phyloP scores from a whole-genome alignment of 2,888 invertebrate species.

The Rugalucina vietnamica region DNA sequence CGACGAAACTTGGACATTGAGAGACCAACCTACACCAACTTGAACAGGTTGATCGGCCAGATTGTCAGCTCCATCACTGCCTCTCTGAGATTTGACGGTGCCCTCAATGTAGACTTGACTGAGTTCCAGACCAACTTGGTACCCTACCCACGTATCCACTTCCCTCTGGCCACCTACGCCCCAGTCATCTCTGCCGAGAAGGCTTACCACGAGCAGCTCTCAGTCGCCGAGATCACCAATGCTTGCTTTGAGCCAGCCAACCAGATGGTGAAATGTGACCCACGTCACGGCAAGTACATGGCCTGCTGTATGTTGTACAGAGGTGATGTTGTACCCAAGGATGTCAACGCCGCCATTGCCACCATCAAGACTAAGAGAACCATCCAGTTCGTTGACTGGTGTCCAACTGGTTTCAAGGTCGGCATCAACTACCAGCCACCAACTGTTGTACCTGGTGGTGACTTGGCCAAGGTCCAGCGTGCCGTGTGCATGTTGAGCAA shows the following conservation, averaged over 20 bases:
- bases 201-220: conserved; percentile 94
- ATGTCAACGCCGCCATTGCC: conserved; percentile 81
- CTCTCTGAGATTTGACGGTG: conserved; percentile 87
- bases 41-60: conserved; percentile 94
- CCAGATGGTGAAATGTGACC: conserved; percentile 83
- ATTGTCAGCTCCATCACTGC: conserved; percentile 49
- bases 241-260: conserved; percentile 79
- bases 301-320: conserved; percentile 84
- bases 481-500: conserved; percentile 91
- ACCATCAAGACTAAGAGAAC: conserved; percentile 81
- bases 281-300: conserved; percentile 84
- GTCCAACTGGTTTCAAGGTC: conserved; percentile 84
- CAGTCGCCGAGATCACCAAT: conserved; percentile 79
- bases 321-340: conserved; percentile 82
- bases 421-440: conserved; percentile 95
- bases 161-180: conserved; percentile 93
- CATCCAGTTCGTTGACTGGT: conserved; percentile 82
- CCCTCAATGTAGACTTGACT: conserved; percentile 85
- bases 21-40: conserved; percentile 93
- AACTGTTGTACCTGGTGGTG: conserved; percentile 86
- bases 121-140: conserved; percentile 85
- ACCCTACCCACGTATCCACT: conserved; percentile 88
- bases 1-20: conserved; percentile 92
- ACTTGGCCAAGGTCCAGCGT: conserved; percentile 69
- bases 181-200: conserved; percentile 97